Evolutionary conservation across 2,113 vertebrate species (phyloP).

Genomic region (Leucopternis melanops): DNA sequence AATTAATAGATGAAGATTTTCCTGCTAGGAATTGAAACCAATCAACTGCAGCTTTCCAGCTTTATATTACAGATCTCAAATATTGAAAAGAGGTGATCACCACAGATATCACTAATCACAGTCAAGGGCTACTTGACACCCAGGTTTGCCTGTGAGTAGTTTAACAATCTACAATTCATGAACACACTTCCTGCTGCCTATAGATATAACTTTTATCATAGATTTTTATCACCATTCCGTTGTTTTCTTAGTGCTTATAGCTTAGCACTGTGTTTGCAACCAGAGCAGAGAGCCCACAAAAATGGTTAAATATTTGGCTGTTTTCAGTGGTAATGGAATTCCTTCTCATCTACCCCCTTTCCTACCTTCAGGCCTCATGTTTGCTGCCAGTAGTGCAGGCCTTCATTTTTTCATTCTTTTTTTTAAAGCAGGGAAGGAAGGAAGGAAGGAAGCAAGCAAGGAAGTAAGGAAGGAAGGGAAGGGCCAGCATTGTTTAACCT

Average conservation of each 20-base stretch:
- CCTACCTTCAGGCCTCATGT: not conserved
- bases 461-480: not conserved
- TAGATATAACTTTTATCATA: not conserved
- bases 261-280: not conserved
- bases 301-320: not conserved
- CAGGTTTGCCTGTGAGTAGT: not conserved
- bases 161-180: not conserved
- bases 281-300: not conserved
- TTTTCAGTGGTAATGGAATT: not conserved
- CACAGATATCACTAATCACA: not conserved
- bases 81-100: not conserved
- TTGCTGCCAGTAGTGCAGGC: not conserved
- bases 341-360: not conserved
- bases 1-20: constrained; percentile 12
- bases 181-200: not conserved
- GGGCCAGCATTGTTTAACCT: not conserved
- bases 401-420: not conserved
- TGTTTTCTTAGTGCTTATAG: not conserved
- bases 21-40: not conserved
- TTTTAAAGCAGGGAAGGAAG: not conserved
- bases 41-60: not conserved
- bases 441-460: too few species aligned
- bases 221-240: not conserved
- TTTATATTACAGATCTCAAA: not conserved
- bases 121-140: not conserved